Evolutionary conservation across 2,113 vertebrate species (phyloP).

Genomic region (Corythaeola cristata): DNA sequence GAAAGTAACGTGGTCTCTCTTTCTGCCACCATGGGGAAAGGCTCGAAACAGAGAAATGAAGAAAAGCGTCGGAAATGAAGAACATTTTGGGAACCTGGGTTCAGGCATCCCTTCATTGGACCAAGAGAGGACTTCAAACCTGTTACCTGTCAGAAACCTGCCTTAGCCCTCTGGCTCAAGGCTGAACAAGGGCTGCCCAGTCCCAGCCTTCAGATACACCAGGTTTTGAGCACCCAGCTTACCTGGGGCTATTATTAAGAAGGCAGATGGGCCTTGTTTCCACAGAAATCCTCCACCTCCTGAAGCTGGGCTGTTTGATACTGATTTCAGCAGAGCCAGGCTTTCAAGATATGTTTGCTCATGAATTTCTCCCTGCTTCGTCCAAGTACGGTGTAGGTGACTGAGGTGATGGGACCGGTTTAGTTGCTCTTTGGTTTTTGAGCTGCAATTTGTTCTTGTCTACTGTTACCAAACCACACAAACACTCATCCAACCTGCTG

Average conservation of each 20-base stretch:
- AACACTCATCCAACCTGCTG: not conserved
- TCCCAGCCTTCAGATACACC: not conserved
- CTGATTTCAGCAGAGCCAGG: not conserved
- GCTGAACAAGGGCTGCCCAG: rapidly evolving
- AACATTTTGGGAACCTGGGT: not conserved
- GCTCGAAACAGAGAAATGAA: not conserved
- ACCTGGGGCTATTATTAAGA: not conserved
- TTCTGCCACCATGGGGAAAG: not conserved
- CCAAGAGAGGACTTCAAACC: not conserved
- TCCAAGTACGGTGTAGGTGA: rapidly evolving
- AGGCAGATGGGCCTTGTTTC: not conserved
- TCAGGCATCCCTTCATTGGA: not conserved
- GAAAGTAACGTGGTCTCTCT: not conserved
- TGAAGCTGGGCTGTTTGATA: not conserved
- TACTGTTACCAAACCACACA: not conserved
- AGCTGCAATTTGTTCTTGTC: not conserved
- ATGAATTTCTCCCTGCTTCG: not conserved
- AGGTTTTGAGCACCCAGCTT: rapidly evolving
- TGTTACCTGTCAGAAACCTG: not conserved
- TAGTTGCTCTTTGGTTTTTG: not conserved
- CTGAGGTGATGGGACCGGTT: rapidly evolving
- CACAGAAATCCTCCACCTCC: not conserved
- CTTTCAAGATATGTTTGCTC: not conserved
- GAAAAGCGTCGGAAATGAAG: not conserved
- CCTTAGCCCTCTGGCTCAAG: not conserved